Conservation (phyloP, 2,797 vertebrate genomes). For the Onychomys arenicola region DNA sequence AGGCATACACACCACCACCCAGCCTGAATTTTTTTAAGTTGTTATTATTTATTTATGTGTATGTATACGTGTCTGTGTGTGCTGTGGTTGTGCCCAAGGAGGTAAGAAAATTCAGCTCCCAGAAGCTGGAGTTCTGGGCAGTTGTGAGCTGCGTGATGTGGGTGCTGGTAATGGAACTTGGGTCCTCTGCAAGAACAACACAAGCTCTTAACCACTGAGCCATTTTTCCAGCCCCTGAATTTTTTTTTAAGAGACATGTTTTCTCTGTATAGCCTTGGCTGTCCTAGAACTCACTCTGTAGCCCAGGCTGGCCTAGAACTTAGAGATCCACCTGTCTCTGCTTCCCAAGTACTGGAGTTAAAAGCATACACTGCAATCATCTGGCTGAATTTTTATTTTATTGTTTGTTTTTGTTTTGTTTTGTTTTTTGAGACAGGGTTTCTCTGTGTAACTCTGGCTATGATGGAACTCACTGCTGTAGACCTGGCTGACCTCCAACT, state of each 20-base stretch:
- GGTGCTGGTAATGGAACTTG: background rate
- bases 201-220: background rate
- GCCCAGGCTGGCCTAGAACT: background rate
- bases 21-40: background rate
- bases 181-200: background rate
- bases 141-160: background rate
- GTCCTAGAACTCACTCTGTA: background rate
- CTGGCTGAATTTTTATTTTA: background rate
- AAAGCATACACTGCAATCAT: background rate
- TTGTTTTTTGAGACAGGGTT: background rate
- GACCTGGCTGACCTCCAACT: background rate
- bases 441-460: background rate
- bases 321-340: background rate
- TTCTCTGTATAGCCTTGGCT: background rate
- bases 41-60: background rate
- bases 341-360: background rate
- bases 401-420: background rate
- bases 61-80: background rate
- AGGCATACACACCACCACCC: background rate
- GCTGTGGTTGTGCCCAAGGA: background rate
- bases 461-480: background rate
- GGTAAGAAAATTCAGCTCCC: background rate
- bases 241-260: background rate
- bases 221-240: background rate
- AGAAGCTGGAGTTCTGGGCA: background rate